Conservation (phyloP, 2,888 invertebrate genomes). For the Tillus elongatus region DNA sequence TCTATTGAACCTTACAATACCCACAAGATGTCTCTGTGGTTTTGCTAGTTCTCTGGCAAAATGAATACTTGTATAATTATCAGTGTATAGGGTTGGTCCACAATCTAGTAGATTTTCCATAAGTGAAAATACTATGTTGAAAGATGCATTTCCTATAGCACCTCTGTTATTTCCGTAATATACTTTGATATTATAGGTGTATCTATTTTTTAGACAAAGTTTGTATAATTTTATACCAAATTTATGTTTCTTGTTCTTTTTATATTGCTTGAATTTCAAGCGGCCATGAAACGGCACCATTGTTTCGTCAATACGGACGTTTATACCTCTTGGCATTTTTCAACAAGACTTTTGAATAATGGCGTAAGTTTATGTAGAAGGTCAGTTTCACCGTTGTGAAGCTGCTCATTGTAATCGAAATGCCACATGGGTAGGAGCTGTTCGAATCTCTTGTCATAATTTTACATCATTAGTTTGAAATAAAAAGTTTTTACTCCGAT, state of each 20-base stretch:
- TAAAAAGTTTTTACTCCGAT: too few relatives aligned
- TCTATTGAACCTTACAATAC: slow-evolving; percentile 19
- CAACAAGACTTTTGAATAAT: slow-evolving; percentile 3
- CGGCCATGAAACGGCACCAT: slow-evolving; percentile 1
- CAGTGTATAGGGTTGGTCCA: slow-evolving; percentile 22
- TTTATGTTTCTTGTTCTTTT: slow-evolving; percentile 24
- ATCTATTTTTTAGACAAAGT: slow-evolving; percentile 13
- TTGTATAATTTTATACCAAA: slow-evolving; percentile 23
- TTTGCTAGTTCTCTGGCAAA: slow-evolving; percentile 14
- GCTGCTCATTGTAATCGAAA: background rate
- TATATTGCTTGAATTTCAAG: slow-evolving; percentile 3
- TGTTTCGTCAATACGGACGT: background rate
- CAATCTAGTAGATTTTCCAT: slow-evolving; percentile 19
- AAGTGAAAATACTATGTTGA: slow-evolving; percentile 20
- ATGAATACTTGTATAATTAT: slow-evolving; percentile 22
- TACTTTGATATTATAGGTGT: slow-evolving; percentile 14
- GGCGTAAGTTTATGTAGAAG: background rate
- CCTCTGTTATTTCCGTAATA: slow-evolving; percentile 13
- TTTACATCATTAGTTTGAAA: too few relatives aligned
- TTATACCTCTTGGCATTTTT: too few relatives aligned
- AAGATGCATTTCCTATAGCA: slow-evolving; percentile 7
- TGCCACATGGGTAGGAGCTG: slow-evolving; percentile 1
- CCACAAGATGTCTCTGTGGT: slow-evolving; percentile 18
- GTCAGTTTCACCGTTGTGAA: background rate
- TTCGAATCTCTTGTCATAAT: too few relatives aligned